These are phyloP conservation scores for Callithrix jacchus DNA, from an alignment of 2,113 vertebrate species.

Conservation along the genomic window DNA sequence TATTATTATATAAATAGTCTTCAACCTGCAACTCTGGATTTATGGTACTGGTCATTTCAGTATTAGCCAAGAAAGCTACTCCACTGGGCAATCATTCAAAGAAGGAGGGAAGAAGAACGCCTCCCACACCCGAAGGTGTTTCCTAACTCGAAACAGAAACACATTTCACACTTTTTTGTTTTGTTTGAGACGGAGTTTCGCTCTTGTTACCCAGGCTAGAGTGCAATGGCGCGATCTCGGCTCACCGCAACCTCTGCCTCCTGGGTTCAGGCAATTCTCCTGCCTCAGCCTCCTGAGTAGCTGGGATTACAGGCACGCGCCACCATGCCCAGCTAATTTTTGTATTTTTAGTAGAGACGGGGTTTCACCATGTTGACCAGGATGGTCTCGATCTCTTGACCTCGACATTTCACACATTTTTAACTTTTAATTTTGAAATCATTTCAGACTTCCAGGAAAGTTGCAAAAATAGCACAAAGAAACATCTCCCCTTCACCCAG, in stretches of 20 bases:
- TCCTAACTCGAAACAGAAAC: slow-evolving; percentile 34
- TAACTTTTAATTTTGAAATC: slow-evolving; percentile 50
- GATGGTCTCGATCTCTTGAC: too few relatives aligned
- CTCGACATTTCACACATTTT: background rate
- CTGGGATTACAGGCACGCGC: too few relatives aligned
- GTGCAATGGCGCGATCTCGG: too few relatives aligned
- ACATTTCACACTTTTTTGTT: background rate
- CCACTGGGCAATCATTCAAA: background rate
- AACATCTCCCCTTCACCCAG: background rate
- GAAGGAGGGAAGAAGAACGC: background rate
- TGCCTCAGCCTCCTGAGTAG: too few relatives aligned
- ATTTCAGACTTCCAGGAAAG: slow-evolving; percentile 45
- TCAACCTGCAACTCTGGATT: background rate
- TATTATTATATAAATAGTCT: background rate
- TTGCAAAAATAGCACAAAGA: slow-evolving; percentile 52
- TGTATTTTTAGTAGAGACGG: too few relatives aligned
- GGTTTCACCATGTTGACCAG: too few relatives aligned
- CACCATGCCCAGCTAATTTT: too few relatives aligned
- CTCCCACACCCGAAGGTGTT: background rate
- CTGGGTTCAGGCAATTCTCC: too few relatives aligned
- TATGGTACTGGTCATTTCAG: background rate
- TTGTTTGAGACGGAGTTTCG: too few relatives aligned
- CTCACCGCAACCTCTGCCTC: too few relatives aligned
- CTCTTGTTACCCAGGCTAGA: too few relatives aligned
- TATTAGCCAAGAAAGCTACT: background rate